phyloP scores from a whole-genome alignment of 2,113 vertebrate species.

The Saccopteryx bilineata region DNA sequence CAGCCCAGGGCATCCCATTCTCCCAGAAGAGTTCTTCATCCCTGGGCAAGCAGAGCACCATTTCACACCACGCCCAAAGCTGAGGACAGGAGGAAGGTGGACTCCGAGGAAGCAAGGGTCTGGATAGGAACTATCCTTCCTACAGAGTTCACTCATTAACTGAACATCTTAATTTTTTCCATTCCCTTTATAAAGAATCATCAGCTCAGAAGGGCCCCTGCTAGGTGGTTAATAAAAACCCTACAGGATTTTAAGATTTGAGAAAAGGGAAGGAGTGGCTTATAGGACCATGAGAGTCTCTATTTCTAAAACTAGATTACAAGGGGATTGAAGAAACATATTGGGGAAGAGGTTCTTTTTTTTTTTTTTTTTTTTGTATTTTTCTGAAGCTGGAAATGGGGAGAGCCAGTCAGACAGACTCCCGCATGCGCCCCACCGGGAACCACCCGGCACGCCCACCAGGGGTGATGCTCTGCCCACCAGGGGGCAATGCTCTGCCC shows the following conservation, averaged over 20 bases:
- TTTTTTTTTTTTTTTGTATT: too few relatives aligned
- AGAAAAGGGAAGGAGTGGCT: slow-evolving; percentile 61
- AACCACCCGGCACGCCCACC: too few relatives aligned
- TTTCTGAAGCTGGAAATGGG: too few relatives aligned
- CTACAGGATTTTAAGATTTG: neutral
- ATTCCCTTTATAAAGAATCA: slow-evolving; percentile 61
- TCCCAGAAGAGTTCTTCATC: neutral
- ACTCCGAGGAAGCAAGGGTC: neutral
- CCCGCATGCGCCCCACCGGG: too few relatives aligned
- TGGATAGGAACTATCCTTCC: neutral
- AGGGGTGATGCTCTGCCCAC: too few relatives aligned
- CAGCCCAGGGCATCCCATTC: neutral
- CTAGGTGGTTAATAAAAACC: slow-evolving; percentile 58
- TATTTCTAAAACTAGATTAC: slow-evolving; percentile 63
- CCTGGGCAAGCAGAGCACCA: neutral
- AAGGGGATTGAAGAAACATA: neutral
- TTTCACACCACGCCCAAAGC: neutral
- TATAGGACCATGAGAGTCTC: neutral
- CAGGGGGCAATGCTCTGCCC: too few relatives aligned
- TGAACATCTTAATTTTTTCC: slow-evolving; percentile 48
- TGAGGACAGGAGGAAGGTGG: neutral
- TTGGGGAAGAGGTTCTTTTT: neutral
- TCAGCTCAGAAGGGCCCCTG: neutral
- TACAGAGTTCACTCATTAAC: slow-evolving; percentile 63
- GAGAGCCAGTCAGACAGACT: too few relatives aligned